Percentiles rank a stretch among this genome's conserved stretches.
These are phyloP conservation scores for Hydrozoanthus tunicans DNA, from an alignment of 64 coral and sea anemone genomes.

Conservation along the genomic window DNA sequence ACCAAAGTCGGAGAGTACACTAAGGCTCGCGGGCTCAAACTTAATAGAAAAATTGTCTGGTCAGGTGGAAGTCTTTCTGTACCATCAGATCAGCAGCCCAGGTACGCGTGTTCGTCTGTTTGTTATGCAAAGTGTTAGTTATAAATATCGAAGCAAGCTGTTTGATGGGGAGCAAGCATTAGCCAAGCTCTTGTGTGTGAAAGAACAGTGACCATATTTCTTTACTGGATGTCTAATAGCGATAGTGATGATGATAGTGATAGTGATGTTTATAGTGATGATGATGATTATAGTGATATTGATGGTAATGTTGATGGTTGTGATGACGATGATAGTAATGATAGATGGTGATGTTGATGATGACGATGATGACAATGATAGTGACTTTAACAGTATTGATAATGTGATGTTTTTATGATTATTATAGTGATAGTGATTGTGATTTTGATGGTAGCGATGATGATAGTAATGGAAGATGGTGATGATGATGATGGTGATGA, in stretches of 20 bases:
- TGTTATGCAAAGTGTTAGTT: no score
- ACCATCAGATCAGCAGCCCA: conserved; percentile 58
- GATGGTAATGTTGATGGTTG: not conserved
- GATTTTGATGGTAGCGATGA: not conserved
- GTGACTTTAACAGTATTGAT: not conserved
- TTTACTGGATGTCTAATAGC: no score
- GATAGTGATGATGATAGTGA: no score
- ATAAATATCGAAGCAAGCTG: no score
- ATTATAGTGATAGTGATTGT: not conserved
- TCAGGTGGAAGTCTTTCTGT: conserved; percentile 84
- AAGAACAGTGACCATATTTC: no score
- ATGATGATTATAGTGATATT: not conserved
- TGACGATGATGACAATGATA: not conserved
- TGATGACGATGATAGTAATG: no score
- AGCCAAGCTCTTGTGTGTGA: no score
- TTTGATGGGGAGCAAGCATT: no score
- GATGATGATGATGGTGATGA: not conserved
- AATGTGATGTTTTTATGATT: not conserved
- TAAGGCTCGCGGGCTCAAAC: conserved; percentile 48
- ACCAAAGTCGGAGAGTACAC: conserved; percentile 70
- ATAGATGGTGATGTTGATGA: not conserved
- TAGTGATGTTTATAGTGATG: not conserved
- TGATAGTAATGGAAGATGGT: not conserved
- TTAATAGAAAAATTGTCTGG: conserved; percentile 90
- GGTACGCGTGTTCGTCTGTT: conserved; percentile 16